Evolutionary conservation across 2,113 vertebrate genomes (phyloP), one percentile per base, ranked within the genome.

Genomic region (Romanogobio albipinnatus): DNA sequence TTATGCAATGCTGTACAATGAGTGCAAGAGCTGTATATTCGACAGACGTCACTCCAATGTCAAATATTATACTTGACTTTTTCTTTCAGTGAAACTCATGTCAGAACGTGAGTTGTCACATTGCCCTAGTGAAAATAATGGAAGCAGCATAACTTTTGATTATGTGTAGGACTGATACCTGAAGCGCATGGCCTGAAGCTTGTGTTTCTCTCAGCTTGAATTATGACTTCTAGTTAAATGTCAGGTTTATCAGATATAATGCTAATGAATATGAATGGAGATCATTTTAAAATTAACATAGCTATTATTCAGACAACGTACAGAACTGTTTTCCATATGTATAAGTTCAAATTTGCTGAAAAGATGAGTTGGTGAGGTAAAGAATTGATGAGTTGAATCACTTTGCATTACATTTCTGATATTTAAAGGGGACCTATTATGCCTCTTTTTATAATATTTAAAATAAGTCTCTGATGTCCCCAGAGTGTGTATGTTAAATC

Each of bases 221-320:
- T 33, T 36, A n/a, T 61, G 33, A 24, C 29, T 24, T 78, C 29
- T 24, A 14, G 58, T 43, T 15, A 22, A 61, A 43, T 78, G 36
- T 78, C 76, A 78, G 33, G 33, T 24, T 45, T 3, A 24, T 78
- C 76, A 43, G 9, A 43, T 78, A 43, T 9, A 73, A 71, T 71
- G 9, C 19, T 39, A 0, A 77, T 77, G 58, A 22, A 77, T 39
- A 39, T 39, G 51, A 77, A 58, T 77, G 8, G 4, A 76, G 45
- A 15, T 53, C 15, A 19, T 26, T 75, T n/a, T 26, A 24, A 74
- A 47, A 24, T 73, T n/a, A 64, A 70, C 66, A 70, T 5, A 36
- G 66, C 33, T 70, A 43, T 68, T 70, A 71, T 11, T 68, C 15
- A 68, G 7, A 17, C 64, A 68, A 33, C 14, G 33, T 39, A 39